phyloP scores from a whole-genome alignment of 2,113 vertebrate genomes.

The Sceloporus tristichus region DNA sequence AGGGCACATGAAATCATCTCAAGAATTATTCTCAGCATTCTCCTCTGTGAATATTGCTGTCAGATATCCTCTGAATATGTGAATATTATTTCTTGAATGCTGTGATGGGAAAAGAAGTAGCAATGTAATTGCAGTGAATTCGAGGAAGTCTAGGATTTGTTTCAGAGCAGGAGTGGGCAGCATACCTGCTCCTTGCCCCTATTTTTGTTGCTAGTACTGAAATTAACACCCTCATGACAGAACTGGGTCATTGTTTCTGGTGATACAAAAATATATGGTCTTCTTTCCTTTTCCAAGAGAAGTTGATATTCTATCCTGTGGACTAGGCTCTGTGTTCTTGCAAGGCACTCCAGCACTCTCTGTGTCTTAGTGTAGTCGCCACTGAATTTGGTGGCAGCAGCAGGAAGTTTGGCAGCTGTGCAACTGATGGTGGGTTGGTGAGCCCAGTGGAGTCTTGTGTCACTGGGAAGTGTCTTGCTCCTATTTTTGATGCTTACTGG shows the following conservation, averaged over 20 bases:
- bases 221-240: not conserved
- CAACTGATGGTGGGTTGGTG: too few relatives aligned
- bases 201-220: not conserved
- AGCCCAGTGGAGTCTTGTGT: too few relatives aligned
- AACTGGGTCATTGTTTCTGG: not conserved
- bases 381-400: too few relatives aligned
- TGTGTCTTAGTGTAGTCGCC: too few relatives aligned
- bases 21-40: not conserved
- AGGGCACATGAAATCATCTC: not conserved
- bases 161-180: not conserved
- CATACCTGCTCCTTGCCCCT: too few relatives aligned
- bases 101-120: not conserved
- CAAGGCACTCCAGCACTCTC: too few relatives aligned
- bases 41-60: conserved; percentile 1
- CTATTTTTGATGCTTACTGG: too few relatives aligned
- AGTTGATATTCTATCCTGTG: too few relatives aligned
- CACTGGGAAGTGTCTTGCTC: too few relatives aligned
- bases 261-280: not conserved
- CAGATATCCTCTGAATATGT: conserved; percentile 12
- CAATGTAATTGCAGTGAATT: not conserved
- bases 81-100: not conserved
- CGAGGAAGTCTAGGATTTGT: not conserved
- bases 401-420: too few relatives aligned
- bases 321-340: too few relatives aligned
- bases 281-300: not conserved